phyloP scores from a whole-genome alignment of 2,797 vertebrate species.

The Darevskia mixta region DNA sequence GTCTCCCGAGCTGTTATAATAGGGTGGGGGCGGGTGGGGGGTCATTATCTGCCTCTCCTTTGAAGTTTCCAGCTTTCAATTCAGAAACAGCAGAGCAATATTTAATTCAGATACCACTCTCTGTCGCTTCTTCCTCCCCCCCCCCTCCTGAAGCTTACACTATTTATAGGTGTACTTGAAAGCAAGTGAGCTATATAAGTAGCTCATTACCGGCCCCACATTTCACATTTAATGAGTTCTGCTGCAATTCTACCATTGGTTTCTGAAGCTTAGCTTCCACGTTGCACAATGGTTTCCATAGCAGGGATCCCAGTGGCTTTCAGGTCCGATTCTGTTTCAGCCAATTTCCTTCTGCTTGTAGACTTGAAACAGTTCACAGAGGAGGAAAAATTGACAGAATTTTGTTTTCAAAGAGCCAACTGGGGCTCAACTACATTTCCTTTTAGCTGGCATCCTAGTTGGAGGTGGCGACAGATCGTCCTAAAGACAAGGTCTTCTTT shows the following conservation, averaged over 20 bases:
- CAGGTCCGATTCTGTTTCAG: slow-evolving; percentile 13
- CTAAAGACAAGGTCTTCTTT: background rate
- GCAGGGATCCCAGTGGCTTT: background rate
- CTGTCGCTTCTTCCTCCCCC: background rate
- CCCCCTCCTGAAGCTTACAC: slow-evolving; percentile 32
- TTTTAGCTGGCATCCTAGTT: background rate
- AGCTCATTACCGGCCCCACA: rapidly evolving
- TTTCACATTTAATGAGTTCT: slow-evolving; percentile 28
- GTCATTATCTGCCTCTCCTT: slow-evolving; percentile 24
- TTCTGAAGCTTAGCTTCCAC: slow-evolving; percentile 36
- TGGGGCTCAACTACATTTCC: background rate
- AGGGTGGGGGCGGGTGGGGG: background rate
- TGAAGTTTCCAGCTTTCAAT: slow-evolving; percentile 31
- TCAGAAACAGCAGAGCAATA: slow-evolving; percentile 34
- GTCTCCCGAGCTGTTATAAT: slow-evolving; percentile 10
- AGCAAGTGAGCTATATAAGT: background rate
- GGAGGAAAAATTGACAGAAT: background rate
- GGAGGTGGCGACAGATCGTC: background rate
- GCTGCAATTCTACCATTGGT: background rate
- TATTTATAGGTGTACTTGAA: slow-evolving; percentile 51
- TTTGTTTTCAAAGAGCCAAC: slow-evolving; percentile 7
- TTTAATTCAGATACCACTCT: slow-evolving; percentile 20
- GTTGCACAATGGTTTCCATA: slow-evolving; percentile 17
- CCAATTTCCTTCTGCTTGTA: slow-evolving; percentile 3
- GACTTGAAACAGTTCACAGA: background rate